These are phyloP conservation scores for Perccottus glenii DNA, from an alignment of 2,113 vertebrate species.

Conservation along the genomic window DNA sequence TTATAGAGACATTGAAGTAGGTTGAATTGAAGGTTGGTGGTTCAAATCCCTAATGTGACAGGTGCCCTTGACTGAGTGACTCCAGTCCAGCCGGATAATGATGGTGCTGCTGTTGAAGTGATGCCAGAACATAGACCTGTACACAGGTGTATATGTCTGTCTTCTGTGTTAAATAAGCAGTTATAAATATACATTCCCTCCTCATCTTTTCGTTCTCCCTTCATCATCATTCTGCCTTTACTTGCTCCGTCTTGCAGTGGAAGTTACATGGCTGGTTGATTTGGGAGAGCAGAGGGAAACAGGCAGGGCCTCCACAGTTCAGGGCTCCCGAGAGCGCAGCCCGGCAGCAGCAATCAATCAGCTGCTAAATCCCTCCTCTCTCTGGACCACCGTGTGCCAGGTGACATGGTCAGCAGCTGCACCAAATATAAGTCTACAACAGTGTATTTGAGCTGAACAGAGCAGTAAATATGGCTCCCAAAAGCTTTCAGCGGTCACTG, in stretches of 20 bases:
- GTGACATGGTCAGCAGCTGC: slow-evolving; percentile 63
- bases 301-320: slow-evolving; percentile 65
- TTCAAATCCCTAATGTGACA: slow-evolving; percentile 16
- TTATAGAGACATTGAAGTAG: slow-evolving; percentile 15
- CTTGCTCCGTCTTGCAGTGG: slow-evolving; percentile 43
- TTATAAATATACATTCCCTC: background rate
- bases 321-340: slow-evolving; percentile 59
- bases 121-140: slow-evolving; percentile 23
- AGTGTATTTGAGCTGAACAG: slow-evolving; percentile 26
- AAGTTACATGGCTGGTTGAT: slow-evolving; percentile 66
- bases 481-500: background rate
- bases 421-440: slow-evolving; percentile 40
- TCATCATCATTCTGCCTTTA: slow-evolving; percentile 18
- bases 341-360: slow-evolving; percentile 73
- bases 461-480: slow-evolving; percentile 13
- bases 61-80: slow-evolving; percentile 38
- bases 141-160: slow-evolving; percentile 7
- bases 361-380: slow-evolving; percentile 61
- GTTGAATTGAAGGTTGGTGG: slow-evolving; percentile 26
- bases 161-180: slow-evolving; percentile 12
- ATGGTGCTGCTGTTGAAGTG: slow-evolving; percentile 14
- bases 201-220: slow-evolving; percentile 1
- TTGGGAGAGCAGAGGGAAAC: slow-evolving; percentile 62
- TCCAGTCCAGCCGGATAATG: slow-evolving; percentile 15
- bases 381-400: slow-evolving; percentile 47